A percentile compares a stretch with the other conserved stretches of the same genome.
These are phyloP conservation scores for Falco columbarius DNA, from an alignment of 2,797 vertebrate genomes.

Conservation along the genomic window DNA sequence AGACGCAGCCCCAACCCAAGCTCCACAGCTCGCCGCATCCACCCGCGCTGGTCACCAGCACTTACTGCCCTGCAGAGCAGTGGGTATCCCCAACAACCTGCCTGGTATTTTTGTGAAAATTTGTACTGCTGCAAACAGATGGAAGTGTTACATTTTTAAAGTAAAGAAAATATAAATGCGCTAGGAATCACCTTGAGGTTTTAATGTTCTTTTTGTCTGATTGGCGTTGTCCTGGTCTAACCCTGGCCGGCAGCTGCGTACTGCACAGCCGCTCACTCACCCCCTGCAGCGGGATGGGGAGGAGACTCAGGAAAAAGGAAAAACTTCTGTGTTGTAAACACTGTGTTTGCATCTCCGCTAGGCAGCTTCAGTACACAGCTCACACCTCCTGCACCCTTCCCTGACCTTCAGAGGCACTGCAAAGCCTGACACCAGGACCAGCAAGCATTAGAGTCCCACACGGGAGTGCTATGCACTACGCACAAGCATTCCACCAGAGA, in stretches of 20 bases:
- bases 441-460: neutral
- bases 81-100: neutral
- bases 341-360: neutral
- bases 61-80: neutral
- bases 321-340: no score
- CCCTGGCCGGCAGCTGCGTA: no score
- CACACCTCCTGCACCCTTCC: neutral
- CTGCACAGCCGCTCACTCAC: no score
- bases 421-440: neutral
- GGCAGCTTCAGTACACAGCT: neutral
- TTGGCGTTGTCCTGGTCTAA: no score
- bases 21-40: neutral
- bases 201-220: neutral
- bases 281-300: no score
- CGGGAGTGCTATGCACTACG: neutral
- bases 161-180: neutral
- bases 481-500: neutral
- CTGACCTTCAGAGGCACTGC: neutral
- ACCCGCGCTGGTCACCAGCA: neutral
- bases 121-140: neutral
- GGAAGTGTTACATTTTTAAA: neutral
- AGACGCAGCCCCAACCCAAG: neutral
- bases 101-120: neutral
- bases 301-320: no score
- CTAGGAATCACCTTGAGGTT: neutral